phyloP scores from a whole-genome alignment of 2,888 invertebrate genomes.

The Nomada ferruginata region DNA sequence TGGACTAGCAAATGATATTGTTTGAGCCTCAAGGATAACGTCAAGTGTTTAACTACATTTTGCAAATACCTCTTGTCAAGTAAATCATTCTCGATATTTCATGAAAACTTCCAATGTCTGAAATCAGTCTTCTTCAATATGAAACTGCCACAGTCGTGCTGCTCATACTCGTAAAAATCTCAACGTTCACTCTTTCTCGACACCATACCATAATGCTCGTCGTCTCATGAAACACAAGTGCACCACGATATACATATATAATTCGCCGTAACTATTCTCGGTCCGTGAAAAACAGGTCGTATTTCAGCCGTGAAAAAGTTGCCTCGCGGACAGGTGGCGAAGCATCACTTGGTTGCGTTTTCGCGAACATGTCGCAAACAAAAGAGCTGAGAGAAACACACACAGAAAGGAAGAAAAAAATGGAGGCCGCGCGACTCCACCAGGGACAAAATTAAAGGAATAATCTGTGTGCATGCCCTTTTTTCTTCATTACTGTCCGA shows the following conservation, averaged over 20 bases:
- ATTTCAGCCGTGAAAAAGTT: constrained; percentile 43
- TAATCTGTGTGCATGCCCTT: constrained; percentile 1
- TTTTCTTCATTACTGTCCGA: constrained; percentile 42
- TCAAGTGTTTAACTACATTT: no score
- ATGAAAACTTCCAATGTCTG: no score
- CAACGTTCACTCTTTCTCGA: background rate
- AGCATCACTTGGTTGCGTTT: constrained; percentile 30
- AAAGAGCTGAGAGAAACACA: constrained; percentile 14
- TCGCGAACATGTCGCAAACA: constrained; percentile 41
- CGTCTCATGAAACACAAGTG: background rate
- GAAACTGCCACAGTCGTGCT: no score
- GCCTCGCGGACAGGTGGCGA: constrained; percentile 16
- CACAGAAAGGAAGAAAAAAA: constrained; percentile 29
- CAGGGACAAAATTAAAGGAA: constrained; percentile 37
- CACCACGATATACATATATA: background rate
- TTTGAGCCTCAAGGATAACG: no score
- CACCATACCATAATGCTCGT: background rate
- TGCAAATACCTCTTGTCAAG: no score
- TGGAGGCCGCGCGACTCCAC: constrained; percentile 1
- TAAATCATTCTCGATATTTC: no score
- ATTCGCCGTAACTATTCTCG: constrained; percentile 23
- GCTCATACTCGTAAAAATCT: background rate
- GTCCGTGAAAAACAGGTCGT: background rate
- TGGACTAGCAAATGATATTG: no score
- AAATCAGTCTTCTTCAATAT: no score